Conservation (phyloP, 1,140 invertebrate species). For the Achatina immaculata region DNA sequence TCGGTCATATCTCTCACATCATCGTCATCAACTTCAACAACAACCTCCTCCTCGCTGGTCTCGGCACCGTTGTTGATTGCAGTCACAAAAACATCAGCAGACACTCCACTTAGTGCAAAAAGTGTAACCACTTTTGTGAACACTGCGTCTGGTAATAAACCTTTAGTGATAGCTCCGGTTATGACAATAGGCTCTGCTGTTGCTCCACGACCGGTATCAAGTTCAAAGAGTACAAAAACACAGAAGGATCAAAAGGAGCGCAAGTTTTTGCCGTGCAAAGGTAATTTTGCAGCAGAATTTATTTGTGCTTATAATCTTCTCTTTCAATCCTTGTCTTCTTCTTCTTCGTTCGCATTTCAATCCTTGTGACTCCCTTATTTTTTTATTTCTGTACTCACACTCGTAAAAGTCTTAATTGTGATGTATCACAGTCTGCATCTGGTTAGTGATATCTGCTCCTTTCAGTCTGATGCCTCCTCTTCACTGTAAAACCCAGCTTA, state of each 20-base stretch:
- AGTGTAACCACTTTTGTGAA: constrained; percentile 36
- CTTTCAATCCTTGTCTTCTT: no score
- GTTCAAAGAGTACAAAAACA: constrained; percentile 42
- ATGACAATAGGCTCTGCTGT: constrained; percentile 26
- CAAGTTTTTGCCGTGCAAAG: constrained; percentile 74
- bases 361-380: no score
- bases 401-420: no score
- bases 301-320: no score
- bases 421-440: no score
- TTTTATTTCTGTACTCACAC: no score
- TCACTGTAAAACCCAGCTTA: no score
- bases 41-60: background rate
- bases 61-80: constrained; percentile 38
- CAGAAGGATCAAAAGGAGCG: constrained; percentile 40
- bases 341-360: no score
- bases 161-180: constrained; percentile 32
- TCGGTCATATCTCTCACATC: constrained; percentile 45
- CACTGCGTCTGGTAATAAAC: constrained; percentile 17
- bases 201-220: background rate
- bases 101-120: constrained; percentile 45
- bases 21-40: constrained; percentile 14
- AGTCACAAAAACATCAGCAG: constrained; percentile 43
- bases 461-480: no score
- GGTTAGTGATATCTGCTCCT: no score
- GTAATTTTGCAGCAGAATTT: constrained; percentile 50